Percentiles rank a stretch among this genome's conserved stretches.
phyloP scores from a whole-genome alignment of 2,888 invertebrate genomes.

The Ctena decussata region DNA sequence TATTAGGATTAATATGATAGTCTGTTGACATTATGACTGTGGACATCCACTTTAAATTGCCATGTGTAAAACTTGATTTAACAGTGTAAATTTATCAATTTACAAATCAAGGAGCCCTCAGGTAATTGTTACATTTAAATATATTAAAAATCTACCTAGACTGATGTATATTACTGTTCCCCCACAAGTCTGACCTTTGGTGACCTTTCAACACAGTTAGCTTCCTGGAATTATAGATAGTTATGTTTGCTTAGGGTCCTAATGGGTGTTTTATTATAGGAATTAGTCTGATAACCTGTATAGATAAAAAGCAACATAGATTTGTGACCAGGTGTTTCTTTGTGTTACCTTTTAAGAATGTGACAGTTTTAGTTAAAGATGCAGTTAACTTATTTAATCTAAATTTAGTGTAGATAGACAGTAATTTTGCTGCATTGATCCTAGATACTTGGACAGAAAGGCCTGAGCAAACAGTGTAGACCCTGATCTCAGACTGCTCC shows the following conservation, averaged over 20 bases:
- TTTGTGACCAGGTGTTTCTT: neutral
- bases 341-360: no score
- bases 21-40: no score
- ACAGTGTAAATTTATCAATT: neutral
- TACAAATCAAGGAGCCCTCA: neutral
- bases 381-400: no score
- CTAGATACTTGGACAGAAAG: no score
- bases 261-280: neutral
- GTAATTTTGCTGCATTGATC: no score
- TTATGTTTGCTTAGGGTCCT: neutral
- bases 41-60: no score
- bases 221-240: constrained; percentile 3
- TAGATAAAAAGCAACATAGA: neutral
- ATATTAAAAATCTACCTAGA: no score
- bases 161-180: neutral
- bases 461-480: no score
- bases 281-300: neutral
- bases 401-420: no score
- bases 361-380: no score
- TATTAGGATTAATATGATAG: no score
- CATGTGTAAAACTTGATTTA: neutral
- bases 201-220: neutral
- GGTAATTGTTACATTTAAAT: neutral
- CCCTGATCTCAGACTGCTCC: no score
- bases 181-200: neutral